Evolutionary conservation across 2,888 invertebrate genomes (phyloP).

Genomic region (Andrena marginata): DNA sequence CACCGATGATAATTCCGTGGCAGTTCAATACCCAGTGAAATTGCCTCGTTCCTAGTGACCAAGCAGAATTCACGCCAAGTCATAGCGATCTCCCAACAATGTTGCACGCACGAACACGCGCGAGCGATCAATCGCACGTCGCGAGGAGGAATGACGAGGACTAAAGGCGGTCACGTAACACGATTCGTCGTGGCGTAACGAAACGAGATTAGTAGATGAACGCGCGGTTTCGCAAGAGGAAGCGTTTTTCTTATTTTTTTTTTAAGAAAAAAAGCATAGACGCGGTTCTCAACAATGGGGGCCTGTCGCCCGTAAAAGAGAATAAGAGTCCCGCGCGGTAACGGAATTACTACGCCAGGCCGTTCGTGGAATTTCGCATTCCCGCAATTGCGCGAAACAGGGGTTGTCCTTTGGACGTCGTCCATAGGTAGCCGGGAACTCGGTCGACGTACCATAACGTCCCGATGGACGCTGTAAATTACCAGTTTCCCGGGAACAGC

Average conservation of each 20-base stretch:
- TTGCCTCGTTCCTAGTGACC: no score
- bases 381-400: slow-evolving; percentile 46
- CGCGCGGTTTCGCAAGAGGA: slow-evolving; percentile 14
- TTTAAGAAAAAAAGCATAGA: background rate
- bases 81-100: background rate
- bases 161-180: slow-evolving; percentile 16
- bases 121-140: slow-evolving; percentile 4
- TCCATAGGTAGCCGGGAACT: background rate
- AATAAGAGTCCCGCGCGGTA: background rate
- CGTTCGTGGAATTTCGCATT: slow-evolving; percentile 38
- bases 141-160: background rate
- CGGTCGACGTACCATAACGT: slow-evolving; percentile 50
- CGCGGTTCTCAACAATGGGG: background rate
- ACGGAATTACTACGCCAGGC: background rate
- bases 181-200: background rate
- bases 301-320: slow-evolving; percentile 4
- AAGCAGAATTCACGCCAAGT: no score
- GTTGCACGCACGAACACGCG: slow-evolving; percentile 3
- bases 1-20: no score
- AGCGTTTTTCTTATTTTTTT: background rate
- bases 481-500: slow-evolving; percentile 51
- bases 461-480: slow-evolving; percentile 45
- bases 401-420: slow-evolving; percentile 20
- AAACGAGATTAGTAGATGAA: slow-evolving; percentile 29
- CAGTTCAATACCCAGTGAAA: no score